phyloP scores from a whole-genome alignment of 2,888 invertebrate genomes.

The Meteorus colon region DNA sequence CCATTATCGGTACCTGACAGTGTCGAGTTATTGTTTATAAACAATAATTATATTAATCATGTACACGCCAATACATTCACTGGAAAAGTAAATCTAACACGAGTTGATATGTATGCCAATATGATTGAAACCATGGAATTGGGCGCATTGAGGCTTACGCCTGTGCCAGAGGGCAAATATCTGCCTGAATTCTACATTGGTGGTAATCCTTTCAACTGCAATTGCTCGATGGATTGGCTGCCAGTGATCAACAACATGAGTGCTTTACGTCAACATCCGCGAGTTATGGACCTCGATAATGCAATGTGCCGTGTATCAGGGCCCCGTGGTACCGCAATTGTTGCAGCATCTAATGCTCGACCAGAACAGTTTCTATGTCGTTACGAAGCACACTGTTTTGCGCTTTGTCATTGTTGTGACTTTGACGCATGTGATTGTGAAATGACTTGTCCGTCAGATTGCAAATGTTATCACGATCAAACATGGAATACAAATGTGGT shows the following conservation, averaged over 20 bases:
- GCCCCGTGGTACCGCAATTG: conserved; percentile 85
- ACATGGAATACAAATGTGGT: conserved; percentile 95
- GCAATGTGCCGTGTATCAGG: conserved; percentile 92
- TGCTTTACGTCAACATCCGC: conserved; percentile 86
- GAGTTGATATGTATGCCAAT: conserved; percentile 93
- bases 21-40: conserved; percentile 90
- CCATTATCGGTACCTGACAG: conserved; percentile 91
- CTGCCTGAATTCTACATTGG: conserved; percentile 93
- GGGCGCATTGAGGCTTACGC: conserved; percentile 85
- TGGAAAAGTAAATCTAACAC: conserved; percentile 87
- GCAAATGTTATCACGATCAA: conserved; percentile 95
- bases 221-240: conserved; percentile 97
- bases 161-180: conserved; percentile 82
- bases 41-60: conserved; percentile 88
- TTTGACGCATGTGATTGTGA: conserved; percentile 97
- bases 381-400: conserved; percentile 95
- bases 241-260: conserved; percentile 92
- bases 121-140: conserved; percentile 87
- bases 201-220: conserved; percentile 95
- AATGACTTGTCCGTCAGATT: conserved; percentile 95
- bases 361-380: conserved; percentile 92
- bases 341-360: conserved; percentile 84
- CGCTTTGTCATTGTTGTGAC: conserved; percentile 96
- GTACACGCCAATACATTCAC: conserved; percentile 90
- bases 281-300: conserved; percentile 90